Conservation (phyloP, 2,888 invertebrate species). For the Zonitis immaculata region DNA sequence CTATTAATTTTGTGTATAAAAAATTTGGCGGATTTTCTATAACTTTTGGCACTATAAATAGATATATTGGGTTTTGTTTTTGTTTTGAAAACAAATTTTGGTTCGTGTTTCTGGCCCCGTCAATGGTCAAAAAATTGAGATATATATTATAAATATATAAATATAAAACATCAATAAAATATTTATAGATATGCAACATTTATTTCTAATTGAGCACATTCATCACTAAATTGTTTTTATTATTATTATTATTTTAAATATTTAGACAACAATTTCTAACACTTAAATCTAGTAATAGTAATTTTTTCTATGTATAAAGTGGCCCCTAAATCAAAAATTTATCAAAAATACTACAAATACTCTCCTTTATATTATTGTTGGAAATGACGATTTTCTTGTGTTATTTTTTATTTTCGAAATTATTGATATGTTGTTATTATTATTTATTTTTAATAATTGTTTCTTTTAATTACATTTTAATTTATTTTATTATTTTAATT, state of each 20-base stretch:
- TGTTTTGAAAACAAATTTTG: constrained; percentile 7
- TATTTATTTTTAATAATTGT: too few species aligned
- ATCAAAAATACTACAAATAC: constrained; percentile 40
- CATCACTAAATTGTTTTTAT: constrained; percentile 24
- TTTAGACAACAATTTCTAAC: constrained; percentile 33
- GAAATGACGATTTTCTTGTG: too few species aligned
- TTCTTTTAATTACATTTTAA: constrained; percentile 26
- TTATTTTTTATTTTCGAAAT: constrained; percentile 5
- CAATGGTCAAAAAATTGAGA: constrained; percentile 21
- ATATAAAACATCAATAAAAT: constrained; percentile 31
- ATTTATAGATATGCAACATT: constrained; percentile 31
- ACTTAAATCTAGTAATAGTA: constrained; percentile 29
- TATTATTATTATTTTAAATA: constrained; percentile 19
- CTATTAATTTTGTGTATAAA: constrained; percentile 8
- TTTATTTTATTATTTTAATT: constrained; percentile 18
- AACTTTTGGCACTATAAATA: constrained; percentile 17
- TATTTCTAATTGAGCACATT: constrained; percentile 38
- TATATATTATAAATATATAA: constrained; percentile 26
- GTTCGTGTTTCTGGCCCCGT: constrained; percentile 29
- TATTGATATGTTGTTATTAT: constrained; percentile 20
- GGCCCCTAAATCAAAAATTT: constrained; percentile 35
- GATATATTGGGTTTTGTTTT: not conserved
- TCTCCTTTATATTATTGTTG: constrained; percentile 28
- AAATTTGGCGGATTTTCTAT: constrained; percentile 11
- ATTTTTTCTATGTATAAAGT: constrained; percentile 28